Evolutionary conservation across 2,797 vertebrate species (phyloP).

Genomic region (Notamacropus eugenii): DNA sequence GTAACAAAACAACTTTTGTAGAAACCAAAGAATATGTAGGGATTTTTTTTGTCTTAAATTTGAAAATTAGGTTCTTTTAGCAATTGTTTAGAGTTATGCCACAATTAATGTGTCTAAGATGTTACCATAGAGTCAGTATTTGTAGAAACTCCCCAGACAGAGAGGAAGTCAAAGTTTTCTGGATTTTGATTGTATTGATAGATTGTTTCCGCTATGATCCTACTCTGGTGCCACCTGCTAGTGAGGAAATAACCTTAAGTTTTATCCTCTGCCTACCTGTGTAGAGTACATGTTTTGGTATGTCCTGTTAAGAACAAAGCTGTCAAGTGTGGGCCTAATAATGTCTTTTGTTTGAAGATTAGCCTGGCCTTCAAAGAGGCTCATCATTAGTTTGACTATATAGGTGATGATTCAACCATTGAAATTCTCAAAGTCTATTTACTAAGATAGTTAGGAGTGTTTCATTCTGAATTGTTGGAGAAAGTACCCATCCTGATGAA

Average conservation of each 20-base stretch:
- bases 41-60: too few species aligned
- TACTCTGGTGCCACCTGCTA: not conserved
- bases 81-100: too few species aligned
- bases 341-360: not conserved
- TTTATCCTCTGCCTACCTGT: not conserved
- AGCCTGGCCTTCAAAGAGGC: not conserved
- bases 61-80: not conserved
- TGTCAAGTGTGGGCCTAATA: constrained; percentile 4
- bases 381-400: not conserved
- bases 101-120: too few species aligned
- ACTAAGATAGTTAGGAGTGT: not conserved
- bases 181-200: not conserved
- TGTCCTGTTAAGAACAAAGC: constrained; percentile 47
- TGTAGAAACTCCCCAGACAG: not conserved
- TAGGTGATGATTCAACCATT: not conserved
- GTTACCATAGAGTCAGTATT: not conserved
- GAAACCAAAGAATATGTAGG: too few species aligned
- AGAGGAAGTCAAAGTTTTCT: not conserved
- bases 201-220: not conserved
- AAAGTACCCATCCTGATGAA: not conserved
- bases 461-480: not conserved
- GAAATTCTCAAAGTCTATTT: not conserved
- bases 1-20: too few species aligned
- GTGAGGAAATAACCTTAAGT: not conserved
- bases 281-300: not conserved